Percentiles rank a stretch among this genome's conserved stretches.
phyloP scores from a whole-genome alignment of 2,113 vertebrate genomes.

The Melanotaenia duboulayi region DNA sequence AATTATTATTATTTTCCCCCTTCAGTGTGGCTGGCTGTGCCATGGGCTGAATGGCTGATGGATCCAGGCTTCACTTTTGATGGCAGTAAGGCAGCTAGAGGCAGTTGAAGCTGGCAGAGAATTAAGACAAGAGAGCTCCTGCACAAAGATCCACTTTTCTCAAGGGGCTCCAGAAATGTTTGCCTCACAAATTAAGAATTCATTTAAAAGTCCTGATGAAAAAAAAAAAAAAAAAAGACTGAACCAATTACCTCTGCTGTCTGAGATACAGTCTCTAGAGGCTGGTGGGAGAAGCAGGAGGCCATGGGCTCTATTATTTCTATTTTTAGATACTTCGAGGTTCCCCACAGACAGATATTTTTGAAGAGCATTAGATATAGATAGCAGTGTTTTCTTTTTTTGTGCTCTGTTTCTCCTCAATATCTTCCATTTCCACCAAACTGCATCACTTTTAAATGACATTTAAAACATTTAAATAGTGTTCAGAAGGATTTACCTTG shows the following conservation, averaged over 20 bases:
- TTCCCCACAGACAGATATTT: constrained; percentile 61
- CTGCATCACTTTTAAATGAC: constrained; percentile 29
- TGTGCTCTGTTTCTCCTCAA: constrained; percentile 1
- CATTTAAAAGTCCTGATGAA: constrained; percentile 58
- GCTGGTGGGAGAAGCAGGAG: constrained; percentile 1
- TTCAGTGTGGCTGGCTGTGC: constrained; percentile 14
- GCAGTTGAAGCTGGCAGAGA: constrained; percentile 8
- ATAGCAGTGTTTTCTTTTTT: constrained; percentile 11
- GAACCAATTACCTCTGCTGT: constrained; percentile 69
- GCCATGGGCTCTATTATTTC: constrained; percentile 16
- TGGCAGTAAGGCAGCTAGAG: constrained; percentile 28
- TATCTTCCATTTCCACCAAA: neutral
- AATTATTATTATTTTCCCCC: constrained; percentile 8
- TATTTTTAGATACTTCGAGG: constrained; percentile 65
- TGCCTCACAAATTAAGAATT: constrained; percentile 71
- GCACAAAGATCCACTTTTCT: constrained; percentile 26
- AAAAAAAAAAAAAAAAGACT: constrained; percentile 41
- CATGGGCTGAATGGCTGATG: constrained; percentile 50
- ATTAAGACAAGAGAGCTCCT: constrained; percentile 28
- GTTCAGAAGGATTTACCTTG: neutral
- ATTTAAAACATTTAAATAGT: constrained; percentile 7
- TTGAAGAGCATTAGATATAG: constrained; percentile 25
- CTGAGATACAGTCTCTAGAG: constrained; percentile 52
- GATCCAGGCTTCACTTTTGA: constrained; percentile 41
- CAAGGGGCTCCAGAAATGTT: constrained; percentile 47